A percentile compares a stretch with the other conserved stretches of the same genome.
Evolutionary conservation across 2,113 vertebrate species (phyloP).

Genomic region (Rhinoptilus africanus): DNA sequence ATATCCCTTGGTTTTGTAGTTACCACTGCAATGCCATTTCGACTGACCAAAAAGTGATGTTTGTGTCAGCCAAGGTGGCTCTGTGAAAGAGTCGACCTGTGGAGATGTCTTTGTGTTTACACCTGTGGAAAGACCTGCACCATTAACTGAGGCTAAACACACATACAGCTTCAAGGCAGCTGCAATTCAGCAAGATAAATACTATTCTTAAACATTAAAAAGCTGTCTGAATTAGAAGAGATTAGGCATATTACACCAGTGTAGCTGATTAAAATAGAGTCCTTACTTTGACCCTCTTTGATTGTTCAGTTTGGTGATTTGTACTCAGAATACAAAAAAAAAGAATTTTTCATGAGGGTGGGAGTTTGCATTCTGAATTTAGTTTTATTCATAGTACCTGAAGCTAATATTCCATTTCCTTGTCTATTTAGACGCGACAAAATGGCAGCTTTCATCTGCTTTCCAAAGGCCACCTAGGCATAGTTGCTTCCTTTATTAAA

Average conservation of each 20-base stretch:
- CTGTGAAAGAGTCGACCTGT: not conserved
- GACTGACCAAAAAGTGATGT: not conserved
- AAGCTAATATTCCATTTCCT: not conserved
- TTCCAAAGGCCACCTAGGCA: not conserved
- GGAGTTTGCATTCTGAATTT: not conserved
- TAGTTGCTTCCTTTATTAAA: not conserved
- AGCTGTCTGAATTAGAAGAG: not conserved
- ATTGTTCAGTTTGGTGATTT: not conserved
- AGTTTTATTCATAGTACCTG: not conserved
- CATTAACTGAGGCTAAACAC: not conserved
- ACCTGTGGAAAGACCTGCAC: not conserved
- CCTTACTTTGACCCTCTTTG: not conserved
- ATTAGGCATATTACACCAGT: not conserved
- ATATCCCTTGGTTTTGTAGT: not conserved
- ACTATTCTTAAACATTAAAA: not conserved
- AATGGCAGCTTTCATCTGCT: slow-evolving; percentile 1
- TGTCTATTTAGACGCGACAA: not conserved
- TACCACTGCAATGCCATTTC: not conserved
- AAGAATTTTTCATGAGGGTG: not conserved
- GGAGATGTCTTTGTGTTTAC: not conserved
- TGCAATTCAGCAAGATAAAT: not conserved
- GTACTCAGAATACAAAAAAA: not conserved
- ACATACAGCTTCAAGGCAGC: not conserved
- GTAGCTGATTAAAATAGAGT: not conserved
- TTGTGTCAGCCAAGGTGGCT: not conserved